Base-by-base conservation (phyloP, 2,797 vertebrate species). In the Rhinophrynus dorsalis region DNA sequence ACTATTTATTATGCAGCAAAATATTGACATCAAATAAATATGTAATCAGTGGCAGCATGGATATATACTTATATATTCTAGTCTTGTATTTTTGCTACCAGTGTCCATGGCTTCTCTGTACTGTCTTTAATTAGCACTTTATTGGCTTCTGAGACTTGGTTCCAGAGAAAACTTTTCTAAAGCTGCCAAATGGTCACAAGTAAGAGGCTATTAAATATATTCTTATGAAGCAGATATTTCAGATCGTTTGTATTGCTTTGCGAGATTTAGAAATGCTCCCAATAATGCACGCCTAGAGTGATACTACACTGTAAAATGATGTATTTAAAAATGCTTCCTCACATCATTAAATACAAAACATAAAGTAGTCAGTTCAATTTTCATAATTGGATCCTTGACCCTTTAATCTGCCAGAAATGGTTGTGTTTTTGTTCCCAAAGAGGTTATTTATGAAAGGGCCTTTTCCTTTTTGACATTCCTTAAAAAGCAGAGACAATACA, bases 61-160 rank as follows among this genome's bases (percentile, higher is more conserved):
- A 85, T 84, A 81, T 50, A 85, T 77, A 81, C 79, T 82, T 82
- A 85, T 55, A 85, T 86, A 82, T 85, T 84, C 86, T 82, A 86
- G 86, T 79, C 83, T 77, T 83, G 88, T 89, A 92, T 95, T 89
- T 86, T 83, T 88, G 89, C 87, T 91, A 90, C 88, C 79, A 80
- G 87, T 87, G 90, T 91, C 91, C 90, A 86, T 93, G 94, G 88
- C 90, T 92, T 89, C 92, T 83, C 77, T 90, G 88, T 81, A 85
- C 82, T 89, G 83, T 81, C 88, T 91, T 92, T 95, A 96, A 96
- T 97, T 94, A 95, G 83, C 80, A 77, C 84, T 91, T 91, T 92
- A 95, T 93, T 91, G 88, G 84, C 77, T 91, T 91, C 85, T 78
- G 88, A 85, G 83, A 90, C 80, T 77, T 65, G 55, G 80, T 89